These are phyloP conservation scores for Acrossocheilus fasciatus DNA, from an alignment of 2,797 vertebrate species.

Conservation along the genomic window DNA sequence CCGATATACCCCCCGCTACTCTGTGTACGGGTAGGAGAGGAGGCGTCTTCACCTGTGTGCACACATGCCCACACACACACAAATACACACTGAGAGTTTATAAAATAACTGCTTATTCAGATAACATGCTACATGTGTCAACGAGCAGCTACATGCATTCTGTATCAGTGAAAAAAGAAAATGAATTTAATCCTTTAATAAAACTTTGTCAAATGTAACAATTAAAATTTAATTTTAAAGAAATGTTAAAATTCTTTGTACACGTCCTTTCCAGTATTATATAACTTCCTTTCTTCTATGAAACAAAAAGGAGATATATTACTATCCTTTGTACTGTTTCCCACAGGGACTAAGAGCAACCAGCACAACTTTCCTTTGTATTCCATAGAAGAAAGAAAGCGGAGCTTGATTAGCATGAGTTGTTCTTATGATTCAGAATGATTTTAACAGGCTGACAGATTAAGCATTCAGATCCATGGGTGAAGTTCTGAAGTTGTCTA, in stretches of 20 bases:
- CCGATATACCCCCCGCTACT: constrained; percentile 83
- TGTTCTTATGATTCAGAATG: not conserved
- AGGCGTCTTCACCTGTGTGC: constrained; percentile 82
- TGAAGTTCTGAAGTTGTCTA: not conserved
- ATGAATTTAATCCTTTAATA: not conserved
- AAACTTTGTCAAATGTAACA: not conserved
- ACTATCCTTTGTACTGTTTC: not conserved
- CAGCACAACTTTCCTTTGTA: not conserved
- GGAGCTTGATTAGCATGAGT: not conserved
- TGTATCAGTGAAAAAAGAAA: not conserved
- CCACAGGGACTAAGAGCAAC: not conserved
- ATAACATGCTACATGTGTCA: not conserved
- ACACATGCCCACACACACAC: constrained; percentile 45
- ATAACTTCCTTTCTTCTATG: not conserved
- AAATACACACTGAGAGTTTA: constrained; percentile 12
- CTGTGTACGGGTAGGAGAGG: constrained; percentile 80
- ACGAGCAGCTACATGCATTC: not conserved
- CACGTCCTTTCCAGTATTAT: not conserved
- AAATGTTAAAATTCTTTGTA: not conserved
- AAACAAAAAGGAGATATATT: not conserved
- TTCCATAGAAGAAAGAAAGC: not conserved
- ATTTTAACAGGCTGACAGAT: not conserved
- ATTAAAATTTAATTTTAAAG: not conserved
- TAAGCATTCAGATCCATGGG: not conserved
- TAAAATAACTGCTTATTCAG: not conserved